Conservation (phyloP, 2,113 vertebrate species). For the Erythrolamprus reginae region DNA sequence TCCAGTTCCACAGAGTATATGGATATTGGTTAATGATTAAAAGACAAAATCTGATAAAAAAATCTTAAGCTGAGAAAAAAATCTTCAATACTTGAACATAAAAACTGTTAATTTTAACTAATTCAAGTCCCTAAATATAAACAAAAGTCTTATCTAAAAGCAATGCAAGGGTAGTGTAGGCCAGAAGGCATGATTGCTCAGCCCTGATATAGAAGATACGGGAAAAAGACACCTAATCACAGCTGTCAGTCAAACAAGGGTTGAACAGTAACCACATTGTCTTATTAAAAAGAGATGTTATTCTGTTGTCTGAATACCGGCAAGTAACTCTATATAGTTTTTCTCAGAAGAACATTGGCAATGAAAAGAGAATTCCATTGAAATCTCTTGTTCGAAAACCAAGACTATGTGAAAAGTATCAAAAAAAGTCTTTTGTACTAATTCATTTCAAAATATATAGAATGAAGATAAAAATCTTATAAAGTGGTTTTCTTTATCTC, state of each 20-base stretch:
- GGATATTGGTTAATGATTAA: not conserved
- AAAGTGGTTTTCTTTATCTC: not conserved
- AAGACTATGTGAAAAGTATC: not conserved
- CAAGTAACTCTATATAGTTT: not conserved
- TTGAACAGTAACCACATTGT: not conserved
- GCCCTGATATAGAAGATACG: not conserved
- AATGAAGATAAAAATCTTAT: not conserved
- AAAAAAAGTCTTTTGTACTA: not conserved
- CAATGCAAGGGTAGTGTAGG: not conserved
- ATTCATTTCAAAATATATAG: not conserved
- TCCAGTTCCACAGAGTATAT: not conserved
- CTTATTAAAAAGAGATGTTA: not conserved
- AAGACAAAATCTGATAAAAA: not conserved
- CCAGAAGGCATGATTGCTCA: not conserved
- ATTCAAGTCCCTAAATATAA: not conserved
- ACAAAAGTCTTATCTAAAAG: not conserved
- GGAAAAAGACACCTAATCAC: not conserved
- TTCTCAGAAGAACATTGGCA: not conserved
- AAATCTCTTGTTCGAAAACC: not conserved
- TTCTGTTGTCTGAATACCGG: not conserved
- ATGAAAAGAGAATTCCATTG: not conserved
- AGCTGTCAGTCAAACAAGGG: not conserved
- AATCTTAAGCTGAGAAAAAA: not conserved
- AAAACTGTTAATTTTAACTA: not conserved
- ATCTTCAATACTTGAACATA: not conserved